phyloP scores from a whole-genome alignment of 2,888 invertebrate genomes.

The Philhelius pedissequus region DNA sequence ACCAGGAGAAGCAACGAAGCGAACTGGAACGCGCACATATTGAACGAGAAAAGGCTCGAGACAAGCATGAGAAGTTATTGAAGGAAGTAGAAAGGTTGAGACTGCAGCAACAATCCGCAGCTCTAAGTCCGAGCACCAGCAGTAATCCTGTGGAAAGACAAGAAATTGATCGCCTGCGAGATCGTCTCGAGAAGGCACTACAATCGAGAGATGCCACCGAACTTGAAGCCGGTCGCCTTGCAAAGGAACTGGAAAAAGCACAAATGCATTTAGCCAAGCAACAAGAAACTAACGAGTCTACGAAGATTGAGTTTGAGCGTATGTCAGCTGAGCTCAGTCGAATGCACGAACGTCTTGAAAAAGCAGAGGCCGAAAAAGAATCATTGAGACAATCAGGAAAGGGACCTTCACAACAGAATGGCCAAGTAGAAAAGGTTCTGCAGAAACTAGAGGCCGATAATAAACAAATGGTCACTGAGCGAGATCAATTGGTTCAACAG shows the following conservation, averaged over 20 bases:
- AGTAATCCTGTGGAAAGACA: conserved; percentile 83
- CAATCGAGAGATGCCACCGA: conserved; percentile 87
- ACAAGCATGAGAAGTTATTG: conserved; percentile 89
- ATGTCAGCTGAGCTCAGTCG: conserved; percentile 90
- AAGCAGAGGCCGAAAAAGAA: conserved; percentile 88
- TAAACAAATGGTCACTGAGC: conserved; percentile 90
- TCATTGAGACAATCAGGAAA: conserved; percentile 85
- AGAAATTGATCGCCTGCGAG: conserved; percentile 91
- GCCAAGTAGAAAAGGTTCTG: conserved; percentile 91
- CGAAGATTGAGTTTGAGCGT: conserved; percentile 91
- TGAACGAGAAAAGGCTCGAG: conserved; percentile 92
- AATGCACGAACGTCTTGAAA: conserved; percentile 89
- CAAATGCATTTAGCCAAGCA: conserved; percentile 91
- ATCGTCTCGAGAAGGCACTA: conserved; percentile 91
- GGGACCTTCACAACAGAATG: conserved; percentile 87
- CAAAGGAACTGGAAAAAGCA: conserved; percentile 91
- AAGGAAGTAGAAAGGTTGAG: conserved; percentile 83
- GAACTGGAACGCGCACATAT: conserved; percentile 92
- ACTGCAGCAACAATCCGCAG: conserved; percentile 78
- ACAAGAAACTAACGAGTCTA: conserved; percentile 89
- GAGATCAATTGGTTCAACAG: conserved; percentile 91
- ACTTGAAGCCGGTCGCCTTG: conserved; percentile 90
- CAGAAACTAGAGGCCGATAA: conserved; percentile 91
- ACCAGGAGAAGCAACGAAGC: conserved; percentile 88
- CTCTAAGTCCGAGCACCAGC: conserved; percentile 79